Evolutionary conservation across 1,140 invertebrate species (phyloP), one percentile per base, ranked within the genome.

Genomic region (Heliothis subflexa): DNA sequence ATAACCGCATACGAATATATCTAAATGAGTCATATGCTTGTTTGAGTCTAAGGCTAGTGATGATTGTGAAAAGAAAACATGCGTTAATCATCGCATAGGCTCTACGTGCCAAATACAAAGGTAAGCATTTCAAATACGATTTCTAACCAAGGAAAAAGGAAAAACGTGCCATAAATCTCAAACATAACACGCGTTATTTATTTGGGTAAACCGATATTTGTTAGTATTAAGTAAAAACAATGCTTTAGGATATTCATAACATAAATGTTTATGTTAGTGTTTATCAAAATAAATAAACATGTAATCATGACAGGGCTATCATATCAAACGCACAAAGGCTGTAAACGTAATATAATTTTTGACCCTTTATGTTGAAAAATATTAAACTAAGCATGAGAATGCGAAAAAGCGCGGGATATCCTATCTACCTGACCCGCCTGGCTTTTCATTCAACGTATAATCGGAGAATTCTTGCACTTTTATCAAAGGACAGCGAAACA

Each of bases 51-150:
- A 40, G n/a, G 28, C 28, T 72, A 40, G 33, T 59, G n/a, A n/a
- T 13, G 50, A 59, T 57, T 57, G 52, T 47, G 16, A 54, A 71
- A 54, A 33, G 9, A 52, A 72, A 45, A 18, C 33, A 68, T 68
- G 50, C 7, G 33, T 77, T 77, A 57, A 52, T 76, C 50, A 64
- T 47, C n/a, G 61, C 12, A 57, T 33, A 1, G 52, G 10, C 10
- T 14, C n/a, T 64, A 76, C 73, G 73, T 76, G 73, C 45, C 74
- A 55, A 76, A 76, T 61, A 59, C 62, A 68, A 49, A 78, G 40
- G 49, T 47, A 55, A 77, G 55, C 49, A 78, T 28, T 70, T 47
- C 52, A 54, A 78, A 78, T 64, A 25, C 70, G 62, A 78, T 52
- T 78, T 55, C n/a, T 14, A 7, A 25, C 21, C 21, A 25, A 47